phyloP scores from a whole-genome alignment of 2,113 vertebrate genomes.

The Paramisgurnus dabryanus region DNA sequence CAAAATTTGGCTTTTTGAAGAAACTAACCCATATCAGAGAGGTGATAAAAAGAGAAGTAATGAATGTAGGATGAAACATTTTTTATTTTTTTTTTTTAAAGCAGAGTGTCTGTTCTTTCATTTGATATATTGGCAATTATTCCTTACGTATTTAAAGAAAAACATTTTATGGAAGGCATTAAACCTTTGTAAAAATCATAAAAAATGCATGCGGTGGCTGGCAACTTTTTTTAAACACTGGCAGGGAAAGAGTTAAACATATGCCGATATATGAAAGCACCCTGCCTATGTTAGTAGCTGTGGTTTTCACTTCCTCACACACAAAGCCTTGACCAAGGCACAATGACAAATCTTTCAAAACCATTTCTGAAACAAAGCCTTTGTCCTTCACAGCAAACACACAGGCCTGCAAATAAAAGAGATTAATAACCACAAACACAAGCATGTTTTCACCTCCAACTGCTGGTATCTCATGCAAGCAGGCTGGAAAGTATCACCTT shows the following conservation, averaged over 20 bases:
- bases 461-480: neutral
- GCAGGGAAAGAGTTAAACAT: neutral
- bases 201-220: too few species aligned
- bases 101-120: too few species aligned
- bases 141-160: too few species aligned
- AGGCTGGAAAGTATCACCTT: neutral
- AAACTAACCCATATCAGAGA: too few species aligned
- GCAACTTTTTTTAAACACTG: neutral
- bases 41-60: too few species aligned
- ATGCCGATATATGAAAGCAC: neutral
- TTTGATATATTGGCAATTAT: too few species aligned
- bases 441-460: neutral
- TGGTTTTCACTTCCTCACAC: neutral
- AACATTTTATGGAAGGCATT: too few species aligned
- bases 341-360: conserved; percentile 32
- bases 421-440: conserved; percentile 8
- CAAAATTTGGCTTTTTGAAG: too few species aligned
- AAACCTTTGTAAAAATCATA: too few species aligned
- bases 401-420: conserved; percentile 9
- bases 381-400: conserved; percentile 34
- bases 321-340: conserved; percentile 17
- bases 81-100: too few species aligned
- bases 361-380: conserved; percentile 33
- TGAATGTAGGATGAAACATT: too few species aligned
- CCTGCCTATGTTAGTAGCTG: neutral